Percentiles rank a stretch among this genome's conserved stretches.
phyloP scores from a whole-genome alignment of 1,140 invertebrate genomes.

The Onthophagus taurus region DNA sequence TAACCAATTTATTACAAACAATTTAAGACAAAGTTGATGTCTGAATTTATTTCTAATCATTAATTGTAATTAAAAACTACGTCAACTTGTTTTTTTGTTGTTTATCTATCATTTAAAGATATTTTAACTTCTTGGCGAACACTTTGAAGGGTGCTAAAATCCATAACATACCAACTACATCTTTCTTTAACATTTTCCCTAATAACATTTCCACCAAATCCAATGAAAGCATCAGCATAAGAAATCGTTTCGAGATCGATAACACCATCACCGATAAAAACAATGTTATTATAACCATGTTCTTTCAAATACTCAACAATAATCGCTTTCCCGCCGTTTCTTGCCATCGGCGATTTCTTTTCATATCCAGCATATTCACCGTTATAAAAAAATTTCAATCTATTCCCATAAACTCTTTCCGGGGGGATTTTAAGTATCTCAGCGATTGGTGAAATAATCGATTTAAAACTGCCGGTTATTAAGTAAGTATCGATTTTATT shows the following conservation, averaged over 20 bases:
- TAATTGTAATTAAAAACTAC: too few relatives aligned
- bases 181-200: slow-evolving; percentile 73
- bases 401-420: slow-evolving; percentile 81
- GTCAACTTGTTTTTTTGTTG: too few relatives aligned
- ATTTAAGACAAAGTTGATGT: too few relatives aligned
- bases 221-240: slow-evolving; percentile 84
- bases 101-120: too few relatives aligned
- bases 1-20: too few relatives aligned
- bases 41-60: too few relatives aligned
- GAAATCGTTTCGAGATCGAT: slow-evolving; percentile 93
- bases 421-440: slow-evolving; percentile 67
- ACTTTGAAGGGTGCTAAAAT: too few relatives aligned
- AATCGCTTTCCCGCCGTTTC: slow-evolving; percentile 81
- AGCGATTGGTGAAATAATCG: slow-evolving; percentile 82
- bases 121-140: too few relatives aligned
- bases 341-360: slow-evolving; percentile 75
- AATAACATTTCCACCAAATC: slow-evolving; percentile 90
- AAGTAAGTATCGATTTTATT: slow-evolving; percentile 75
- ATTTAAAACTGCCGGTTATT: slow-evolving; percentile 88
- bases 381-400: slow-evolving; percentile 80
- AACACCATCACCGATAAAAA: slow-evolving; percentile 93
- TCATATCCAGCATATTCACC: slow-evolving; percentile 93
- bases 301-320: slow-evolving; percentile 76
- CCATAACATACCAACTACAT: slow-evolving; percentile 82
- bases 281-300: slow-evolving; percentile 63